A percentile compares a stretch with the other conserved stretches of the same genome.
Evolutionary conservation across 2,888 invertebrate species (phyloP).

Genomic region (Conomelus anceps): DNA sequence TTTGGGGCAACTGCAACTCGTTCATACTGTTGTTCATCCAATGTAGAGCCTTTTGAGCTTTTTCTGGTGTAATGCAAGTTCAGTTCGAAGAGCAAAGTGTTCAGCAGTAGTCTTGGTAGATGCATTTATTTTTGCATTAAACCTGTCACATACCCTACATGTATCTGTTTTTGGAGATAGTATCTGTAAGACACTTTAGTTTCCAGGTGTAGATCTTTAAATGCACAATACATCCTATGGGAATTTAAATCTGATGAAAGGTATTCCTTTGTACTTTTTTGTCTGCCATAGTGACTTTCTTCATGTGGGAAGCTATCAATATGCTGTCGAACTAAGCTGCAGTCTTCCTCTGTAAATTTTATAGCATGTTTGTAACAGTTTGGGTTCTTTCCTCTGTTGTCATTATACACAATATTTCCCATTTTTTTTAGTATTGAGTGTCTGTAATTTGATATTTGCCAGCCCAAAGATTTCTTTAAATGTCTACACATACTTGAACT

Average conservation of each 20-base stretch:
- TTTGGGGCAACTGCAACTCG: constrained; percentile 30
- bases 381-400: not conserved
- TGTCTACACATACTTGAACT: not conserved
- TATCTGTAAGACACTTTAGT: not conserved
- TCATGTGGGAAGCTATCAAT: constrained; percentile 14
- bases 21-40: constrained; percentile 19
- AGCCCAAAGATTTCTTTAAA: not conserved
- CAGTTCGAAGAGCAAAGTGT: not conserved
- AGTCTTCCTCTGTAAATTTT: not conserved
- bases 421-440: not conserved
- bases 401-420: not conserved
- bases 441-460: not conserved
- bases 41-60: constrained; percentile 26
- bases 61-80: constrained; percentile 12
- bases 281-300: constrained; percentile 15
- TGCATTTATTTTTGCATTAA: not conserved
- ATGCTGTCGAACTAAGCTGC: not conserved
- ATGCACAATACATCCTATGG: constrained; percentile 6
- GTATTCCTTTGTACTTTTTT: constrained; percentile 4
- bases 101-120: not conserved
- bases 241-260: constrained; percentile 17
- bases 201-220: not conserved
- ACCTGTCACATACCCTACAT: constrained; percentile 12
- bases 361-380: not conserved
- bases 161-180: constrained; percentile 8